phyloP scores from a whole-genome alignment of 1,140 invertebrate genomes.

The Orussus abietinus region DNA sequence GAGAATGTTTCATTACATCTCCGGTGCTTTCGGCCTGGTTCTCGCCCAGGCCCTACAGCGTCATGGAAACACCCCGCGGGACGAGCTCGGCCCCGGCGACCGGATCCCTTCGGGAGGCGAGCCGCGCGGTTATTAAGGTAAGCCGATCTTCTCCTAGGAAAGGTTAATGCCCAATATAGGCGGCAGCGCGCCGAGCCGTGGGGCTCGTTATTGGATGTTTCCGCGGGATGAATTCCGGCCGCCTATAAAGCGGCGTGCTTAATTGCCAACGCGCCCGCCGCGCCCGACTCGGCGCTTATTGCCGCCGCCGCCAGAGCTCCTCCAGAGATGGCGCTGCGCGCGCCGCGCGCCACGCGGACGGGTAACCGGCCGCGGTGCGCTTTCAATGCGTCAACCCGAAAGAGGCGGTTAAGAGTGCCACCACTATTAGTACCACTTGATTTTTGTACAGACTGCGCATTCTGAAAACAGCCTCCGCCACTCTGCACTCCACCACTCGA shows the following conservation, averaged over 20 bases:
- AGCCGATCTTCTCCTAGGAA: slow-evolving; percentile 35
- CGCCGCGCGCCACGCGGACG: too few relatives aligned
- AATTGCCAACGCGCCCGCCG: too few relatives aligned
- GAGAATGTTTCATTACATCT: slow-evolving; percentile 47
- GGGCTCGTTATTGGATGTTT: slow-evolving; percentile 32
- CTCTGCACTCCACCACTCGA: too few relatives aligned
- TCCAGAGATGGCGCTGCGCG: too few relatives aligned
- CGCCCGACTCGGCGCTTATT: too few relatives aligned
- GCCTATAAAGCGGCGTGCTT: slow-evolving; percentile 31
- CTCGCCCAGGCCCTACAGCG: slow-evolving; percentile 10
- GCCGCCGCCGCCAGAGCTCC: too few relatives aligned
- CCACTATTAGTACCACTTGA: too few relatives aligned
- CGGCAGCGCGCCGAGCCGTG: slow-evolving; percentile 14
- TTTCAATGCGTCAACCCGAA: too few relatives aligned
- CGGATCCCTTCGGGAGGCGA: not conserved
- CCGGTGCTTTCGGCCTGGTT: slow-evolving; percentile 14
- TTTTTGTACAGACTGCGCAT: too few relatives aligned
- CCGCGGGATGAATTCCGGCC: slow-evolving; percentile 15
- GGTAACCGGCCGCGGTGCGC: too few relatives aligned
- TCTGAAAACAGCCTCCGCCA: too few relatives aligned
- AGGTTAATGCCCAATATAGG: slow-evolving; percentile 24
- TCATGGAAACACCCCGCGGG: slow-evolving; percentile 43
- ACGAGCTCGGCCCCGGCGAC: not conserved
- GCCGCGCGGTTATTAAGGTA: slow-evolving; percentile 39
- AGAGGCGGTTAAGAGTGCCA: too few relatives aligned